Evolutionary conservation across 1,140 invertebrate genomes (phyloP).

Genomic region (Schlechtendalia chinensis): DNA sequence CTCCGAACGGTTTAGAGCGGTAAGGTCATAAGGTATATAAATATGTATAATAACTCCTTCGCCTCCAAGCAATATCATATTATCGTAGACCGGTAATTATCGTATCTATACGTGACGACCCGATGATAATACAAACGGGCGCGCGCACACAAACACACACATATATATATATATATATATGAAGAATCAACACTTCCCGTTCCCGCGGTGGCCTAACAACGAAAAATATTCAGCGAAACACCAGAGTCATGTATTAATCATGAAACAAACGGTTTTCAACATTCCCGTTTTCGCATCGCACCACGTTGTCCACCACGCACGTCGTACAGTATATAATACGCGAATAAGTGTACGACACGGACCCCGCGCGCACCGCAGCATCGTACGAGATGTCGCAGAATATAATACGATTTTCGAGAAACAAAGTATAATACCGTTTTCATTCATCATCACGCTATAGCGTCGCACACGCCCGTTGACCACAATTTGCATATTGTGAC

Average conservation of each 20-base stretch:
- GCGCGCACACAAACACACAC: no score
- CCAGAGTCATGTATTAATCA: conserved; percentile 44
- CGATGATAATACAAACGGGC: conserved; percentile 46
- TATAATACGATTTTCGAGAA: neutral
- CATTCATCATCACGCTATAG: neutral
- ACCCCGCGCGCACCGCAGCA: neutral
- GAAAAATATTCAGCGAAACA: conserved; percentile 40
- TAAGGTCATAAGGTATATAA: conserved; percentile 36
- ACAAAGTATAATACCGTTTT: conserved; percentile 7
- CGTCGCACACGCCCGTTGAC: neutral
- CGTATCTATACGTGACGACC: conserved; percentile 41
- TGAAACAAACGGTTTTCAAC: conserved; percentile 47
- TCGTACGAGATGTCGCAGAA: neutral
- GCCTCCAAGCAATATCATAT: conserved; percentile 15
- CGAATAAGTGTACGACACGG: no score
- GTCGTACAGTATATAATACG: neutral
- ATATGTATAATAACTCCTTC: neutral
- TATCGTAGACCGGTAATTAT: conserved; percentile 45
- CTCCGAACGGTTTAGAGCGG: neutral
- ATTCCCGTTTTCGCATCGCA: conserved; percentile 35
- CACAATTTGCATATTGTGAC: neutral
- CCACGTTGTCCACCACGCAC: neutral
- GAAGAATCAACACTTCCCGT: conserved; percentile 32
- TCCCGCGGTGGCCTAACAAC: conserved; percentile 21
- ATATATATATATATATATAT: neutral